A percentile compares a stretch with the other conserved stretches of the same genome.
These are phyloP conservation scores for Myotis yumanensis DNA, from an alignment of 2,113 vertebrate genomes.

Conservation along the genomic window DNA sequence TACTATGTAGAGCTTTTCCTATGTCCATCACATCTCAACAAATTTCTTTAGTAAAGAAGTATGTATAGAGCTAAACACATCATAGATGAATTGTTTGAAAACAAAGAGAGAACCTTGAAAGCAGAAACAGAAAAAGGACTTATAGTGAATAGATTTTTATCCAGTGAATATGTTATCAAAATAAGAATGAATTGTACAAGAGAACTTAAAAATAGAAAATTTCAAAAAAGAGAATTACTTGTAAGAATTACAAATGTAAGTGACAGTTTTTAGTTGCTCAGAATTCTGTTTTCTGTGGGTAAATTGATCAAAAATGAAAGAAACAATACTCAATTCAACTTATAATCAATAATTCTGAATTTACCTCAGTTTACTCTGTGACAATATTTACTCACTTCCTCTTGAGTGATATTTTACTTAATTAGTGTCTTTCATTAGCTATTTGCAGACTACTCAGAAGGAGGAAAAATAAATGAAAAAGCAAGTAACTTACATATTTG, in stretches of 20 bases:
- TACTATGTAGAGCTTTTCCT: not conserved
- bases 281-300: slow-evolving; percentile 22
- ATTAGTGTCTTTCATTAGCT: slow-evolving; percentile 11
- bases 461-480: slow-evolving; percentile 61
- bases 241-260: not conserved
- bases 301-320: not conserved
- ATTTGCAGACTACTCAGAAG: slow-evolving; percentile 51
- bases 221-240: not conserved
- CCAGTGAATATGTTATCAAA: not conserved
- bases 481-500: slow-evolving; percentile 54
- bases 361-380: not conserved
- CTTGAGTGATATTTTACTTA: slow-evolving; percentile 35
- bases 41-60: not conserved
- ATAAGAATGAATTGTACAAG: not conserved
- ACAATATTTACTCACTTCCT: slow-evolving; percentile 13
- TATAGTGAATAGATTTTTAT: not conserved
- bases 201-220: not conserved
- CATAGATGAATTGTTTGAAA: not conserved
- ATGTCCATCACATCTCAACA: not conserved
- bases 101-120: not conserved
- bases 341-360: not conserved
- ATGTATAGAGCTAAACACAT: not conserved
- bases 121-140: not conserved
- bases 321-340: slow-evolving; percentile 7
- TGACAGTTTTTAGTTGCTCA: not conserved